Evolutionary conservation across 2,888 invertebrate species (phyloP), one percentile per base, ranked within the genome.

Genomic region (Andricus quercusramuli): DNA sequence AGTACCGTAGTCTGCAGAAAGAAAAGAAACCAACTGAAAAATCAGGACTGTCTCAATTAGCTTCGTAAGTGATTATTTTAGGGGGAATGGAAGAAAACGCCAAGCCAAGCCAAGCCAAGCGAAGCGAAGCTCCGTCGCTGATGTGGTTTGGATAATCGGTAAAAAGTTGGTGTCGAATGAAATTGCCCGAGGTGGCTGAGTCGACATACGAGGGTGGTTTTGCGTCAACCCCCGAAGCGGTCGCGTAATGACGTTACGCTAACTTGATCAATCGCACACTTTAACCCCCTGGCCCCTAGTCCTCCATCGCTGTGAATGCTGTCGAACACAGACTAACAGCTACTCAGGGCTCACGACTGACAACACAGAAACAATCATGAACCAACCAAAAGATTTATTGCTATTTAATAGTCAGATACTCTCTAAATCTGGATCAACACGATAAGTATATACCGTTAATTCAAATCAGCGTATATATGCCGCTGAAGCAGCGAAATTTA

Each of bases 171-270:
- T 87, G 89, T 88, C 84, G 86, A 85, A 86, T 89, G 89, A 91
- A 91, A 91, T 92, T 91, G 91, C 90, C 90, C 90, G 89, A 89
- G 87, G 86, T 87, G 83, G 65, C 83, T 80, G 85, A 83, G 83
- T 56, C 79, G 81, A 76, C 25, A 13, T 62, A 62, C 81, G 78
- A 82, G 77, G 82, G 83, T 79, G 84, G 87, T 87, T 87, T 85
- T 83, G 80, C 88, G 85, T 87, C 86, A 88, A 89, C 87, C 90
- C 88, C 84, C 86, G 56, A 84, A 86, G 85, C 83, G 84, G 83
- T 79, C 88, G 80, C 84, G 86, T 89, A 91, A 91, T 86, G 87
- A 89, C 89, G 90, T 91, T 91, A 91, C 88, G 86, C 88, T 91
- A 90, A 91, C 90, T 91, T 87, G 90, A 92, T 92, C 91, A 90